A percentile compares a stretch with the other conserved stretches of the same genome.
Conservation (phyloP, 2,113 vertebrate genomes). For the Rhea pennata region DNA sequence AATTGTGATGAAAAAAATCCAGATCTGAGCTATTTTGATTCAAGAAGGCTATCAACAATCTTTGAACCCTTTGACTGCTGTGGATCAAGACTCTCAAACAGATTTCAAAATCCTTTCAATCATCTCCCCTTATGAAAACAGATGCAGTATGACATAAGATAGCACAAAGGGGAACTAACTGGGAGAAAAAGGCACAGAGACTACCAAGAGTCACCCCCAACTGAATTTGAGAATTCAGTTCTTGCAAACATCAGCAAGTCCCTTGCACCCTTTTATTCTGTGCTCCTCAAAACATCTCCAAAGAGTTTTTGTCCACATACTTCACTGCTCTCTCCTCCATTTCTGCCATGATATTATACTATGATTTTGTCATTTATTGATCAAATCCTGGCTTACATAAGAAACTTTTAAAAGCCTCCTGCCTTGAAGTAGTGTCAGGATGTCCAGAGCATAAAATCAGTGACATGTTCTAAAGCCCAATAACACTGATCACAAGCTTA, state of each 20-base stretch:
- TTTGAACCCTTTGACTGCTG: not conserved
- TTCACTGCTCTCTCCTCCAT: not conserved
- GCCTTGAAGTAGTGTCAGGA: not conserved
- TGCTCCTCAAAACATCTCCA: not conserved
- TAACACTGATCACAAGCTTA: not conserved
- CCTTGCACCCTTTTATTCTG: not conserved
- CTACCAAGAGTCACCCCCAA: not conserved
- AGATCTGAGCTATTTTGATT: not conserved
- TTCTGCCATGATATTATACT: not conserved
- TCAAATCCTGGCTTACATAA: not conserved
- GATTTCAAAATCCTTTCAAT: not conserved
- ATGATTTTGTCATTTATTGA: not conserved
- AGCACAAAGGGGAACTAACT: not conserved
- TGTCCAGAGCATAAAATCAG: not conserved
- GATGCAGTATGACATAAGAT: not conserved
- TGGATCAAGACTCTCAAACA: not conserved
- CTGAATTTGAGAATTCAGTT: not conserved
- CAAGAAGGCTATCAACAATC: not conserved
- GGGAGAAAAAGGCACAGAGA: not conserved
- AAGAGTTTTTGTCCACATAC: not conserved
- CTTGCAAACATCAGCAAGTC: not conserved
- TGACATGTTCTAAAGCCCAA: not conserved
- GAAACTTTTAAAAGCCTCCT: not conserved
- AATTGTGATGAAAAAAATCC: not conserved
- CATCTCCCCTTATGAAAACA: not conserved